Evolutionary conservation across 2,888 invertebrate genomes (phyloP).

Genomic region (Rhimphoctona megacephalus): DNA sequence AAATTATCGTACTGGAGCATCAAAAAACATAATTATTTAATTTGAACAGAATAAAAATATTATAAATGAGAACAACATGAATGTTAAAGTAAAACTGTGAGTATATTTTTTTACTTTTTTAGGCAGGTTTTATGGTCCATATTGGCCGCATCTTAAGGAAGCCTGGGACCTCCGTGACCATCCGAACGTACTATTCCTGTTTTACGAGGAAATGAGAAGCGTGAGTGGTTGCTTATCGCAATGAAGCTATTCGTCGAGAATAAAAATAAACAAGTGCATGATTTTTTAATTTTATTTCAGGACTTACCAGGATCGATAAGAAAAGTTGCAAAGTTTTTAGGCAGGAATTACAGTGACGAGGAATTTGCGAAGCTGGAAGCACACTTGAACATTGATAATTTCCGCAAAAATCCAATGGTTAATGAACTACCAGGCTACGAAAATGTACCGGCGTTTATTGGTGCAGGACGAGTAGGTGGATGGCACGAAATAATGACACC

Average conservation of each 20-base stretch:
- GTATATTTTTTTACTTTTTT: constrained; percentile 37
- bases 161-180: constrained; percentile 89
- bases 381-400: constrained; percentile 93
- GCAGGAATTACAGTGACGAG: constrained; percentile 86
- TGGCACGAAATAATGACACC: constrained; percentile 91
- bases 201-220: constrained; percentile 92
- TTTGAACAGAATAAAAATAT: not conserved
- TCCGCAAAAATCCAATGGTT: constrained; percentile 92
- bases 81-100: not conserved
- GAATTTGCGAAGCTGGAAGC: constrained; percentile 88
- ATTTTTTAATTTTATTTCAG: constrained; percentile 82
- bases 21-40: not conserved
- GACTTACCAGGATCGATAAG: constrained; percentile 87
- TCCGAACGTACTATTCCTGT: constrained; percentile 90
- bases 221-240: constrained; percentile 82
- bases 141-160: constrained; percentile 92
- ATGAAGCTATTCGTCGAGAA: not conserved
- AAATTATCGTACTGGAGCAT: no score
- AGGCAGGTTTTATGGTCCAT: constrained; percentile 91
- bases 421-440: constrained; percentile 89
- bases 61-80: not conserved
- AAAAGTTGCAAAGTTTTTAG: constrained; percentile 88
- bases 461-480: constrained; percentile 89
- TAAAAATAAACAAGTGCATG: constrained; percentile 27
- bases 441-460: constrained; percentile 89